Base-by-base conservation (phyloP, 2,113 vertebrate genomes). In the Rafetus swinhoei region DNA sequence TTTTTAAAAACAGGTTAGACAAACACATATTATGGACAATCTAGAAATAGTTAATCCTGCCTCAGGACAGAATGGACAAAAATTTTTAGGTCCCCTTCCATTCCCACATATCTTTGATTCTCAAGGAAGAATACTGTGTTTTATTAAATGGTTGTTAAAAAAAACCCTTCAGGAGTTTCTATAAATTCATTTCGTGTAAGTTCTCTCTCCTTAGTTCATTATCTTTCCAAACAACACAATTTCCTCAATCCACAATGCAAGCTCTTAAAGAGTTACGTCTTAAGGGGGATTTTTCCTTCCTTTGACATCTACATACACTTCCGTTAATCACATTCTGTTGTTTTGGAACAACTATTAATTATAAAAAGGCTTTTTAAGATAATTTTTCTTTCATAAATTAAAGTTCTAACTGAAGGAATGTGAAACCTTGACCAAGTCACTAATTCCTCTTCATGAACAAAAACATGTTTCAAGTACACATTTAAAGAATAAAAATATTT, bases 141-240 rank as follows among this genome's bases (percentile, higher is more conserved):
- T 65, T 72, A 95, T 54, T 86, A 88, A 87, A 84, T n/a, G 88
- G 62, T 15, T 90, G 89, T 53, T 45, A 45, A 45, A 82, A 95
- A 82, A 96, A 92, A 60, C 29, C 29, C 55, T 74, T 62, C 6
- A 1, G 1, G 19, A 53, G 15, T 87, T 90, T 89, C 24, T 29
- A 89, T 81, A 90, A 45, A 45, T 45, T 45, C 45, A 45, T 45
- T 45, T 45, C 45, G 45, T 45, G 45, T 90, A 86, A 90, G 74
- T 53, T 81, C 65, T 94, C 92, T 83, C 76, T 56, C 50, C 39
- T 95, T 93, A 88, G 95, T 81, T 65, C 62, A 87, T 1, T 89
- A 87, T 92, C 76, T 90, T 96, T 88, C 87, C 86, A 94, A 96
- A 95, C 2, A 89, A 87, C 72, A 89, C 2, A 91, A 92, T 45